Evolutionary conservation across 2,797 vertebrate species (phyloP).

Genomic region (Intellagama lesueurii): DNA sequence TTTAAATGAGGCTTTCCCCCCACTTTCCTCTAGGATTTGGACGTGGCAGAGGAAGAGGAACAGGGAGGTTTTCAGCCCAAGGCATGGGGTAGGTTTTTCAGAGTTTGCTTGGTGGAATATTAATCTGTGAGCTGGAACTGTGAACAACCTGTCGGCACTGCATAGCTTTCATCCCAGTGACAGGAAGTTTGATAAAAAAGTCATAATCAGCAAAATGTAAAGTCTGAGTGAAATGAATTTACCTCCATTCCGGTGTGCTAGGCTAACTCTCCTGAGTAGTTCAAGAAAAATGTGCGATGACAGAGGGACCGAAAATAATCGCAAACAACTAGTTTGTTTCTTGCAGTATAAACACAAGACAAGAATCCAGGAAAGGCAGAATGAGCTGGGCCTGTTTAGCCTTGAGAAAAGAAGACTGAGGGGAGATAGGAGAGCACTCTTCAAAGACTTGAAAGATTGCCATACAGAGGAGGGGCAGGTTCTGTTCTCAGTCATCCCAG

Average conservation of each 20-base stretch:
- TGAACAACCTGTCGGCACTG: no score
- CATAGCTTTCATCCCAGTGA: not conserved
- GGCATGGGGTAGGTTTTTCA: constrained; percentile 90
- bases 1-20: constrained; percentile 60
- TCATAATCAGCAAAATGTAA: not conserved
- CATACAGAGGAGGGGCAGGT: no score
- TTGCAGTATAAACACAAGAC: not conserved
- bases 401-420: no score
- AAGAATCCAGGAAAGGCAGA: not conserved
- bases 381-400: no score
- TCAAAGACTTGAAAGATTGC: no score
- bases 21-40: constrained; percentile 83
- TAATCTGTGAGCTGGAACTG: not conserved
- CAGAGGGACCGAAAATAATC: constrained; percentile 15
- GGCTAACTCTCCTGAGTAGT: constrained; percentile 4
- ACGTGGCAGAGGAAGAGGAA: constrained; percentile 89
- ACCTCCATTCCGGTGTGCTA: not conserved
- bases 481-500: no score
- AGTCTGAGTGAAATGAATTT: not conserved
- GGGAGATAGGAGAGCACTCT: no score
- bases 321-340: not conserved
- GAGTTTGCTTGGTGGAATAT: not conserved
- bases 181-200: not conserved
- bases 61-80: constrained; percentile 92
- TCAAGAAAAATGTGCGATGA: not conserved